These are phyloP conservation scores for Ophthalmotilapia sp. DNA, from an alignment of 2,113 vertebrate genomes.

Conservation along the genomic window DNA sequence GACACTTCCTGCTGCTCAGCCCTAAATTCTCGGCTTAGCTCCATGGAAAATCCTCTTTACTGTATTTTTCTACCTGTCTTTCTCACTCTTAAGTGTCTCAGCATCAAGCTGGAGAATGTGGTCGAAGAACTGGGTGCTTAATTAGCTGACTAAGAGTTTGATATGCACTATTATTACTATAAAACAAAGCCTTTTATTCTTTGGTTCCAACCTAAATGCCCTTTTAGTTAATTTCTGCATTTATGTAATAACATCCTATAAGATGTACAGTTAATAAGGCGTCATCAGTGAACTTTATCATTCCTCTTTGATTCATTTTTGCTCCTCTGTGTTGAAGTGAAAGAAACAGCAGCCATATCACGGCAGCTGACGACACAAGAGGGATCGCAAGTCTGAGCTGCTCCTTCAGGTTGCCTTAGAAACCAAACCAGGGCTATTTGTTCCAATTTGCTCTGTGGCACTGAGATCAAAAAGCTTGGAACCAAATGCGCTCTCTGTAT, in stretches of 20 bases:
- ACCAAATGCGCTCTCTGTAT: slow-evolving; percentile 13
- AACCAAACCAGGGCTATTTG: slow-evolving; percentile 60
- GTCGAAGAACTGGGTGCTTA: neutral
- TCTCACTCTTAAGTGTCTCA: neutral
- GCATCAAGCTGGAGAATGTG: neutral
- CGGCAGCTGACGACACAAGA: slow-evolving; percentile 2
- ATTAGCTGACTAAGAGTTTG: neutral
- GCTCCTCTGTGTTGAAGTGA: neutral
- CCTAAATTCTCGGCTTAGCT: slow-evolving; percentile 44
- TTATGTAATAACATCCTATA: neutral
- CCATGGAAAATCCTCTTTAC: slow-evolving; percentile 39
- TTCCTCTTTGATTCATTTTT: neutral
- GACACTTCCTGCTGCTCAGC: slow-evolving; percentile 36
- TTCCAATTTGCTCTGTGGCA: slow-evolving; percentile 55
- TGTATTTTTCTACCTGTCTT: slow-evolving; percentile 7
- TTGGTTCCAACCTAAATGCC: neutral
- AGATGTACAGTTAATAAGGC: neutral
- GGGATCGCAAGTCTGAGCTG: slow-evolving; percentile 7
- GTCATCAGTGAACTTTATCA: neutral
- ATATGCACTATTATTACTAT: neutral
- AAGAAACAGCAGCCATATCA: slow-evolving; percentile 1
- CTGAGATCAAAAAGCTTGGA: slow-evolving; percentile 44
- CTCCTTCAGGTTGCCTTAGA: slow-evolving; percentile 62
- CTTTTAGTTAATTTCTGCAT: neutral
- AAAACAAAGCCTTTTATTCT: neutral